phyloP scores from a whole-genome alignment of 2,888 invertebrate genomes.

The Hypomecis atomaria region DNA sequence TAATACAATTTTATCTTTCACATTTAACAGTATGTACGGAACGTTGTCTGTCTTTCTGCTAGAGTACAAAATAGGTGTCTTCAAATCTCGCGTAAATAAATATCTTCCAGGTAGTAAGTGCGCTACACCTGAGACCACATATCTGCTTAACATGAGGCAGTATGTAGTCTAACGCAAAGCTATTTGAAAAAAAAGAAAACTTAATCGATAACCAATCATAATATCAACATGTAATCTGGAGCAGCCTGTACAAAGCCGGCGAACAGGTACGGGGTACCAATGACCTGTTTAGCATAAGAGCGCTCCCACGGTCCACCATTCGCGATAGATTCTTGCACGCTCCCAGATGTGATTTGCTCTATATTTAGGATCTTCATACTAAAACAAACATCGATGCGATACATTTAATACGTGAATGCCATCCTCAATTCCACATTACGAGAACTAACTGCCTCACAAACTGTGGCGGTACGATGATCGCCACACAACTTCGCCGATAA shows the following conservation, averaged over 20 bases:
- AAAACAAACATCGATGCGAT: constrained; percentile 76
- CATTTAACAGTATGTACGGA: too few species aligned
- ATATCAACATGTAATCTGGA: constrained; percentile 27
- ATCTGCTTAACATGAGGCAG: too few species aligned
- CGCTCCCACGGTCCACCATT: constrained; percentile 78
- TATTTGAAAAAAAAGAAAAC: not conserved
- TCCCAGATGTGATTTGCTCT: constrained; percentile 81
- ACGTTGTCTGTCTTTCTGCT: too few species aligned
- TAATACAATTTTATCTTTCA: too few species aligned
- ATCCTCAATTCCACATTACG: constrained; percentile 44
- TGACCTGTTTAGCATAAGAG: constrained; percentile 81
- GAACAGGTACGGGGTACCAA: constrained; percentile 81
- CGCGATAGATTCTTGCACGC: constrained; percentile 84
- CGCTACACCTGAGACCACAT: too few species aligned
- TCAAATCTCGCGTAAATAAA: too few species aligned
- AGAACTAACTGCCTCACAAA: constrained; percentile 6
- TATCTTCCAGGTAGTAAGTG: too few species aligned
- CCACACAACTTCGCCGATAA: constrained; percentile 49
- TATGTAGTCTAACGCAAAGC: too few species aligned
- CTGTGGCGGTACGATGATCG: constrained; percentile 46
- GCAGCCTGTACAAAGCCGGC: constrained; percentile 62
- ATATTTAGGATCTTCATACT: constrained; percentile 81
- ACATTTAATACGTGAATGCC: constrained; percentile 67
- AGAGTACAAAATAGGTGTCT: too few species aligned
- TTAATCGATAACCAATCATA: constrained; percentile 12